Evolutionary conservation across 1,140 invertebrate genomes (phyloP), one percentile per base, ranked within the genome.

Genomic region (Stratiolaelaps scimitus): DNA sequence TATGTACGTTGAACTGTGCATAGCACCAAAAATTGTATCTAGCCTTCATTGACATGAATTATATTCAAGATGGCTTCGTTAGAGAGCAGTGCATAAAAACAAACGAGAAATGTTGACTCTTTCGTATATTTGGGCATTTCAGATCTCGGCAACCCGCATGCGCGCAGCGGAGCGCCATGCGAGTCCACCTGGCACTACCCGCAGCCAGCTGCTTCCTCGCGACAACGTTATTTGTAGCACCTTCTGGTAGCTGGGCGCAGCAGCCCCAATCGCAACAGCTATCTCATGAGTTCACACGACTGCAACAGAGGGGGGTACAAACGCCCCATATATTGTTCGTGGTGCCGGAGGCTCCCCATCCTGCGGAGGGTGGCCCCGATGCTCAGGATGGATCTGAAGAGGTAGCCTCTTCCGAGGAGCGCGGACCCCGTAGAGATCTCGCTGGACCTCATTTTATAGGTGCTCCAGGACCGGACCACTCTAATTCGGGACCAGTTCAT

Each of bases 311-410:
- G 15, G 53, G 53, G 15, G 53, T 60, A 4, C 53, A 60, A 23
- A 60, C 53, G 15, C 53, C 53, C 5, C 53, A 60, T 34, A 60
- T 60, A 26, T 34, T 60, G n/a, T 60, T 60, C 53, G 34, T 60
- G 15, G 53, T 60, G 2, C 53, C 53, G 26, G 53, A 60, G 26
- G 53, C 53, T 20, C 53, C 53, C 10, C 53, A 60, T 20, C 15
- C 53, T 1, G 53, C 53, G 26, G 53, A 60, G 26, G 53, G 53
- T 20, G 53, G 53, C 26, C 53, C 23, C 20, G 34, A 40, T 40
- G 4, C 34, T 40, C 34, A 40, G 10, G 53, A 60, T 17, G 53
- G 15, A 29, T 60, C 53, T 17, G 53, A 60, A 23, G 53, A 60
- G 26, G 53, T 60, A 6, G 53, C 53, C 20, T 60, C 53, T 15